phyloP scores from a whole-genome alignment of 2,797 vertebrate species.

The Parambassis ranga region DNA sequence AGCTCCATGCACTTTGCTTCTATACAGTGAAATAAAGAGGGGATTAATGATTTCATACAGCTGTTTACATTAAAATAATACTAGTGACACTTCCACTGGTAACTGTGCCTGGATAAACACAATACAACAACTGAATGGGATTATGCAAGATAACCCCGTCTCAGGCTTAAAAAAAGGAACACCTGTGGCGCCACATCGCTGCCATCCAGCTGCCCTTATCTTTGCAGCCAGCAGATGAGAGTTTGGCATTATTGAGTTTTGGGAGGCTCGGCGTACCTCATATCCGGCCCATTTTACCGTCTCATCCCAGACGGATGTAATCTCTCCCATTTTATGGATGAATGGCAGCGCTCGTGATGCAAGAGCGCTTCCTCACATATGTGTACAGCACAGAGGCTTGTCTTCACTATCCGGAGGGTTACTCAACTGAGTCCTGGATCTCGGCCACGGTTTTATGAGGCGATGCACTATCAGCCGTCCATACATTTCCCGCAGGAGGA shows the following conservation, averaged over 20 bases:
- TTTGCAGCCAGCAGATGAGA: constrained; percentile 54
- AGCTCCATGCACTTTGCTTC: background rate
- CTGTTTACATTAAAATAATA: background rate
- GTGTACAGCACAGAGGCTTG: constrained; percentile 25
- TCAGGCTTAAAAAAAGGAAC: constrained; percentile 26
- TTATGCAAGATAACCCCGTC: constrained; percentile 54
- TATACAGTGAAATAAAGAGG: background rate
- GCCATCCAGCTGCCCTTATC: constrained; percentile 67
- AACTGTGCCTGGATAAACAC: constrained; percentile 39
- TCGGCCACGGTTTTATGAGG: constrained; percentile 57
- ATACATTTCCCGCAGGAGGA: constrained; percentile 31
- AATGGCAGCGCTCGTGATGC: constrained; percentile 52
- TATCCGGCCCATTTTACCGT: constrained; percentile 66
- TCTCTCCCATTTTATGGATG: constrained; percentile 74
- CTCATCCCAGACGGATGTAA: constrained; percentile 69
- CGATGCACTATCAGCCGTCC: constrained; percentile 13
- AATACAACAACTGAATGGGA: constrained; percentile 42
- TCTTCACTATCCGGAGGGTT: constrained; percentile 25
- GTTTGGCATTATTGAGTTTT: constrained; percentile 70
- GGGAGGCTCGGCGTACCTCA: constrained; percentile 52
- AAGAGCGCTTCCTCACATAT: constrained; percentile 29
- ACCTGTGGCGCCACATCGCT: constrained; percentile 54
- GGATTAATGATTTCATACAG: background rate
- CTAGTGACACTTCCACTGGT: background rate
- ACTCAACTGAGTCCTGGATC: constrained; percentile 51